Percentiles rank a stretch among this genome's conserved stretches.
phyloP scores from a whole-genome alignment of 2,888 invertebrate species.

The Chorisops tibialis region DNA sequence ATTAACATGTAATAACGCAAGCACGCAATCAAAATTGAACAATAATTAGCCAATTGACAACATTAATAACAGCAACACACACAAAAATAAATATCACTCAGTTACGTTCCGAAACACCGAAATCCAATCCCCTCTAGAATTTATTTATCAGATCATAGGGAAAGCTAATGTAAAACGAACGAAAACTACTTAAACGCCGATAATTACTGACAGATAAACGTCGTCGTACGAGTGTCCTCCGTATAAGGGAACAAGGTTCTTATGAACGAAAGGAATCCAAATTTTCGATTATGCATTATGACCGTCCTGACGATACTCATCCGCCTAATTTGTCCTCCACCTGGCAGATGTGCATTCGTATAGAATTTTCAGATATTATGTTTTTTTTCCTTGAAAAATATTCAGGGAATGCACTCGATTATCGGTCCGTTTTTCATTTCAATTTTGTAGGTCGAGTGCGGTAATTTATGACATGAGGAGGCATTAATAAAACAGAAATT shows the following conservation, averaged over 20 bases:
- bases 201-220: slow-evolving; percentile 17
- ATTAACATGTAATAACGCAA: no score
- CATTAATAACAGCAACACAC: no score
- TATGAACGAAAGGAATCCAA: no score
- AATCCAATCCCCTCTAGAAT: no score
- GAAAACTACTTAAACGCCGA: slow-evolving; percentile 14
- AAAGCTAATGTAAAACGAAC: not conserved
- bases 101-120: no score
- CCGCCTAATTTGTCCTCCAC: slow-evolving; percentile 13
- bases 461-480: slow-evolving; percentile 21
- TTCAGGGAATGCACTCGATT: not conserved
- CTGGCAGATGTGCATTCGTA: slow-evolving; percentile 4
- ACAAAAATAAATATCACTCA: no score
- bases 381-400: not conserved
- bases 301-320: not conserved
- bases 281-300: slow-evolving; percentile 7
- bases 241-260: no score
- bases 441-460: slow-evolving; percentile 9
- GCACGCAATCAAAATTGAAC: no score
- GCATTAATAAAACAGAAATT: slow-evolving; percentile 25
- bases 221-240: not conserved
- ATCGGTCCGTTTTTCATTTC: slow-evolving; percentile 17
- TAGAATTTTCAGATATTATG: not conserved
- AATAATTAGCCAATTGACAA: no score
- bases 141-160: no score